Percentiles rank a stretch among this genome's conserved stretches.
Conservation (phyloP, 2,888 invertebrate genomes). For the Meiosimyza decipiens region DNA sequence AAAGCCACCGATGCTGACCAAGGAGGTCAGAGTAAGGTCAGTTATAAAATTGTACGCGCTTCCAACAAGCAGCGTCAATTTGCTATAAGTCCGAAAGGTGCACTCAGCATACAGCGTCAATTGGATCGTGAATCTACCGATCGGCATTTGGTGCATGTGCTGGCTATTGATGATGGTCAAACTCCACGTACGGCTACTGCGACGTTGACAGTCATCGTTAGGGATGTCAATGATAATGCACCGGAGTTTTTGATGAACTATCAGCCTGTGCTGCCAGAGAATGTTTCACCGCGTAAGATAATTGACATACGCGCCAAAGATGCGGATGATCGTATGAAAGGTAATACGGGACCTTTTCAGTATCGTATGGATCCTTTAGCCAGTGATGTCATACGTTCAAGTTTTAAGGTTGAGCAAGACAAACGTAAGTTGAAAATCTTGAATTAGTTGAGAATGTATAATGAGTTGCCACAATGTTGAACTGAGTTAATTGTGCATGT, state of each 20-base stretch:
- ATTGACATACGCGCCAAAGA: conserved; percentile 92
- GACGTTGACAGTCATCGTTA: conserved; percentile 90
- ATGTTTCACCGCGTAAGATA: conserved; percentile 88
- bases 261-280: conserved; percentile 90
- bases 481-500: too few relatives aligned
- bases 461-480: not conserved
- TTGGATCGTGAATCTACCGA: conserved; percentile 93
- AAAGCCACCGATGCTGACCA: conserved; percentile 95
- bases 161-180: conserved; percentile 92
- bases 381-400: conserved; percentile 89
- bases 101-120: conserved; percentile 90
- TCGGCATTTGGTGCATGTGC: conserved; percentile 91
- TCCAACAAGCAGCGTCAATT: conserved; percentile 94
- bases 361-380: conserved; percentile 92
- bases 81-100: conserved; percentile 92
- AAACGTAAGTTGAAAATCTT: conserved; percentile 75
- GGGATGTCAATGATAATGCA: conserved; percentile 94
- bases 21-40: conserved; percentile 88
- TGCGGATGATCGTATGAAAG: conserved; percentile 90
- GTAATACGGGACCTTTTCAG: conserved; percentile 94
- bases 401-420: conserved; percentile 96
- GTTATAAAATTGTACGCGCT: conserved; percentile 87
- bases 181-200: conserved; percentile 93
- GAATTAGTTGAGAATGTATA: not conserved
- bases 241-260: conserved; percentile 91